Base-by-base conservation (phyloP, 2,888 invertebrate genomes). In the Alentia gelatinosa region DNA sequence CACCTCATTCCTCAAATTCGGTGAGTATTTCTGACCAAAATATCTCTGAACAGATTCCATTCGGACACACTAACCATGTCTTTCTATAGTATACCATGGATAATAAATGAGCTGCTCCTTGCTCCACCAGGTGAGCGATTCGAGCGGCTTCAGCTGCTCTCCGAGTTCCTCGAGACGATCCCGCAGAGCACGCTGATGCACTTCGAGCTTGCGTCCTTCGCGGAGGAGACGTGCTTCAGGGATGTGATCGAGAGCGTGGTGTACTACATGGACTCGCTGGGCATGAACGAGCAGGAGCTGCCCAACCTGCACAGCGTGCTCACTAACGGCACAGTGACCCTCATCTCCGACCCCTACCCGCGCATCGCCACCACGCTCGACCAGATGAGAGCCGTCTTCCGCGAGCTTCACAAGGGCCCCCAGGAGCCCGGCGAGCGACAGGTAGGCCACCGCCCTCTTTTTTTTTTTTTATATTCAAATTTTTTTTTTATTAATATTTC, bases 151-250 rank as follows among this genome's bases (percentile, higher is more conserved):
- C 95, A 96, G 39, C 97, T 97, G 95, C 97, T 98, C 0, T 97
- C 97, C 93, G 95, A 97, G 92, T 97, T 98, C 96, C 97, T 98
- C 95, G 96, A 96, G 90, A 96, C 96, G 15, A 97, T 97, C 93
- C 96, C 97, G 0, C 91, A 94, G 19, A 95, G 96, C 12, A 98
- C 98, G 3, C 94, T 94, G 93, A 97, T 98, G 83, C 98, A 98
- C 95, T 98, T 98, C 95, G 98, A 98, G 96, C 97, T 98, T 98
- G 98, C 98, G 4, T 98, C 98, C 88, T 98, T 98, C 94, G 97
- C 97, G 0, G 98, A 98, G 94, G 96, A 97, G 90, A 97, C 97
- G 79, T 96, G 98, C 15, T 95, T 98, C 15, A 96, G 97, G 90
- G 97, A 98, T 84, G 96, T 98, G 0, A 97, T 97, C 0, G 97